phyloP scores from a whole-genome alignment of 1,140 invertebrate genomes.

The Bombus pyrosoma region DNA sequence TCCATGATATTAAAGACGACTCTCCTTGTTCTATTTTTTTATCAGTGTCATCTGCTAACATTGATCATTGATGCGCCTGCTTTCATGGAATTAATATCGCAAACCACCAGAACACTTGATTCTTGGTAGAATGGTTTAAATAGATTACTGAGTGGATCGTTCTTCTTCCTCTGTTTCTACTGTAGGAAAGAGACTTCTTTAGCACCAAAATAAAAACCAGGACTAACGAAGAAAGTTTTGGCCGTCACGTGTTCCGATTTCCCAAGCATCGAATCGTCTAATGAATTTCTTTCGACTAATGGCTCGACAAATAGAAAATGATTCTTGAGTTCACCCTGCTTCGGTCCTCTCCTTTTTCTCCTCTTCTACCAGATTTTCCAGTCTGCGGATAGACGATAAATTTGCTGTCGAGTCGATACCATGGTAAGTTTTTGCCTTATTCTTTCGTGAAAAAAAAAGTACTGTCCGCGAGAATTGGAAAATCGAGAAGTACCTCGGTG shows the following conservation, averaged over 20 bases:
- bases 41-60: not conserved
- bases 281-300: not conserved
- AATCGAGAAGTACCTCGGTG: not conserved
- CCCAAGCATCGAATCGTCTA: not conserved
- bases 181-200: not conserved
- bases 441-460: too few species aligned
- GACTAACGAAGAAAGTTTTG: not conserved
- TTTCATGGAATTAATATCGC: not conserved
- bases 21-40: not conserved
- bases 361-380: not conserved
- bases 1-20: constrained; percentile 12
- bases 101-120: not conserved
- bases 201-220: not conserved
- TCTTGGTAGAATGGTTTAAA: not conserved
- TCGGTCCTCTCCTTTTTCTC: too few species aligned
- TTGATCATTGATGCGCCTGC: not conserved
- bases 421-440: not conserved
- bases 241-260: not conserved
- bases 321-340: not conserved
- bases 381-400: not conserved
- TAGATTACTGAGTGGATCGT: not conserved
- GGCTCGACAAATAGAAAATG: not conserved
- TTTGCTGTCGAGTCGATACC: not conserved
- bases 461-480: not conserved
- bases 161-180: too few species aligned